A percentile compares a stretch with the other conserved stretches of the same genome.
Conservation (phyloP, 2,113 vertebrate species). For the Polyodon spathula region DNA sequence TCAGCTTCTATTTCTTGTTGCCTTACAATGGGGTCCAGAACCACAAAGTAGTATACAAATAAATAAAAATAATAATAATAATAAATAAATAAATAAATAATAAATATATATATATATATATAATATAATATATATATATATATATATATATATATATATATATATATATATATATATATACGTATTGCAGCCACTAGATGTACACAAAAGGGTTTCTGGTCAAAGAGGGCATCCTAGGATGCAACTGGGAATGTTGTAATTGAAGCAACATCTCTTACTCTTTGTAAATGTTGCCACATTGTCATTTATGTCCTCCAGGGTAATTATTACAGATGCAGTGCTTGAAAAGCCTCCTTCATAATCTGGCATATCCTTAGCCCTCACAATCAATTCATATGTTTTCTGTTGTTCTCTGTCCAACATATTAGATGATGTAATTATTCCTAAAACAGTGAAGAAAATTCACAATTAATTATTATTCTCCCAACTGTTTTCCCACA, state of each 20-base stretch:
- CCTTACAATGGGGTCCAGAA: too few species aligned
- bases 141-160: too few species aligned
- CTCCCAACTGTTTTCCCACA: too few species aligned
- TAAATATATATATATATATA: not conserved
- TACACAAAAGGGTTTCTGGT: too few species aligned
- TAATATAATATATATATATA: not conserved
- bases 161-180: not conserved
- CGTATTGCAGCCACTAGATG: too few species aligned
- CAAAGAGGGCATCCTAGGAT: too few species aligned
- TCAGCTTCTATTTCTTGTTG: too few species aligned
- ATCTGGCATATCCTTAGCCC: slow-evolving; percentile 68
- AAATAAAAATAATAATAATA: too few species aligned
- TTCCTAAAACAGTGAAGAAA: slow-evolving; percentile 40
- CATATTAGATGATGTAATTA: slow-evolving; percentile 53
- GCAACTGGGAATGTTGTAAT: too few species aligned
- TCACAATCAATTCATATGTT: slow-evolving; percentile 65
- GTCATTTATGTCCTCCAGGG: slow-evolving; percentile 74
- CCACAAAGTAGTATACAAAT: too few species aligned
- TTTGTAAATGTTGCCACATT: slow-evolving; percentile 73
- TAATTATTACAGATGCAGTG: slow-evolving; percentile 70
- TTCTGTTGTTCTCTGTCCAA: slow-evolving; percentile 73
- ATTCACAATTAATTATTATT: not conserved
- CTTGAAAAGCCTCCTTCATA: slow-evolving; percentile 44
- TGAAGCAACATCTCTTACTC: too few species aligned
- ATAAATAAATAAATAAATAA: too few species aligned